Conservation (phyloP, 1,140 invertebrate genomes). For the Bombus pascuorum region DNA sequence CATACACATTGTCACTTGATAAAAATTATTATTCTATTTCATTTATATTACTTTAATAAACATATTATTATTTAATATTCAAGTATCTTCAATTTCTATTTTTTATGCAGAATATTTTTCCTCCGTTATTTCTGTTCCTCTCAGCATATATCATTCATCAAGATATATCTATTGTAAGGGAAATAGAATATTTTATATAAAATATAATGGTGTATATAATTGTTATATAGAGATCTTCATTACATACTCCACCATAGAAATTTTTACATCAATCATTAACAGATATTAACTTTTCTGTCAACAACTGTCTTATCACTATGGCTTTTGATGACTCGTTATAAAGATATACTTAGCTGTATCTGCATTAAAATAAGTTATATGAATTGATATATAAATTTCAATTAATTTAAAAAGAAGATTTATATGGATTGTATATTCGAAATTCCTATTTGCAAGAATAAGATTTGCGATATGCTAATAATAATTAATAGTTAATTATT, state of each 20-base stretch:
- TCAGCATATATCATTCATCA: slow-evolving; percentile 33
- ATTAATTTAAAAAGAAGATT: not conserved
- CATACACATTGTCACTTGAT: not conserved
- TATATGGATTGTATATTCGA: not conserved
- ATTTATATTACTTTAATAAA: not conserved
- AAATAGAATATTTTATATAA: not conserved
- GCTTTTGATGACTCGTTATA: slow-evolving; percentile 81
- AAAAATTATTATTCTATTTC: not conserved
- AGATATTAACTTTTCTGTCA: slow-evolving; percentile 90
- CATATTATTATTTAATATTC: not conserved
- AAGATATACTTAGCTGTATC: slow-evolving; percentile 77
- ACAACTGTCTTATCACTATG: slow-evolving; percentile 88
- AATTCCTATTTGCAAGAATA: not conserved
- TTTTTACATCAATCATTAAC: too few species aligned
- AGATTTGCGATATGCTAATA: not conserved
- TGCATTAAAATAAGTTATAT: slow-evolving; percentile 41
- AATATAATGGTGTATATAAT: not conserved
- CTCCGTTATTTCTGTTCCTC: slow-evolving; percentile 27
- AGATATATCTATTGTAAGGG: slow-evolving; percentile 14
- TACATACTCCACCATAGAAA: slow-evolving; percentile 61
- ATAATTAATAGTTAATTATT: not conserved
- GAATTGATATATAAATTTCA: not conserved
- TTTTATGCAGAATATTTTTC: not conserved
- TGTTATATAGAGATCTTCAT: slow-evolving; percentile 83
- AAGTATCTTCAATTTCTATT: not conserved